Conservation (phyloP, 2,113 vertebrate genomes). For the Oxyruncus cristatus region DNA sequence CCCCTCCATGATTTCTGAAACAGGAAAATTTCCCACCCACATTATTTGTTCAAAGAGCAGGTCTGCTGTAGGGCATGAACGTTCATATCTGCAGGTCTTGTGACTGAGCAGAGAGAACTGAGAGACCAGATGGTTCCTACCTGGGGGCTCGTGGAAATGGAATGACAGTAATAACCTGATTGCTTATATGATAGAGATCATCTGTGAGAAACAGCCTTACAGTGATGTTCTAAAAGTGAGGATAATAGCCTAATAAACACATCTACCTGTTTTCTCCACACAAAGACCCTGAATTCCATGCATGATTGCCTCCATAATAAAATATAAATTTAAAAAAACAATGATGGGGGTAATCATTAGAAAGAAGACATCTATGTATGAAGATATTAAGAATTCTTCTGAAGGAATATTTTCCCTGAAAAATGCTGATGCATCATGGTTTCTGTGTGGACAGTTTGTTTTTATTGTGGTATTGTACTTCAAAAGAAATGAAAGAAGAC, state of each 20-base stretch:
- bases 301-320: neutral
- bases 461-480: neutral
- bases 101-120: neutral
- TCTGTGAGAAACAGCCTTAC: accelerated
- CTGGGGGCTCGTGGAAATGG: neutral
- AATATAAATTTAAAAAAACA: neutral
- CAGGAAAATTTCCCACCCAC: constrained; percentile 54
- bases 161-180: neutral
- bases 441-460: neutral
- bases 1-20: constrained; percentile 44
- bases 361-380: neutral
- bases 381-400: neutral
- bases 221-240: neutral
- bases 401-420: neutral
- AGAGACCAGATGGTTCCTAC: neutral
- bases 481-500: neutral
- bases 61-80: neutral
- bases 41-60: neutral
- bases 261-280: neutral
- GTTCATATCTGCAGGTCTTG: neutral
- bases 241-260: neutral
- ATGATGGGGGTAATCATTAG: neutral
- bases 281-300: neutral
- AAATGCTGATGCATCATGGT: neutral
- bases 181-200: neutral